Conservation (phyloP, 2,888 invertebrate species). For the Timema podura region DNA sequence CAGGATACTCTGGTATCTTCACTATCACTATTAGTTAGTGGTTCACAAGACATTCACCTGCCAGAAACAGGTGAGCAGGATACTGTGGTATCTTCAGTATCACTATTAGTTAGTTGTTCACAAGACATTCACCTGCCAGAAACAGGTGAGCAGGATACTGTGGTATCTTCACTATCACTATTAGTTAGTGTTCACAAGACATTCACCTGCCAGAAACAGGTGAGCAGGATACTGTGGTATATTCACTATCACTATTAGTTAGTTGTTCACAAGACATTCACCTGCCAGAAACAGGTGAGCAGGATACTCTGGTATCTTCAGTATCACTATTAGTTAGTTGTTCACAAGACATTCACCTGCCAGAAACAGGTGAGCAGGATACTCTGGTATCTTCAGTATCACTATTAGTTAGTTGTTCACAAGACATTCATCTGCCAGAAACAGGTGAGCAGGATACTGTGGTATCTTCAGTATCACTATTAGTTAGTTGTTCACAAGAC, state of each 20-base stretch:
- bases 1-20: slow-evolving; percentile 2
- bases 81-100: not conserved
- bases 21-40: slow-evolving; percentile 20
- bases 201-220: not conserved
- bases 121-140: slow-evolving; percentile 62
- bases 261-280: slow-evolving; percentile 53
- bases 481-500: slow-evolving; percentile 20
- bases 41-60: too few relatives aligned
- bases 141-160: slow-evolving; percentile 50
- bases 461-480: slow-evolving; percentile 17
- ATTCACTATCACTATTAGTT: not conserved
- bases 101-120: not conserved
- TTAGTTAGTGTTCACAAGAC: slow-evolving; percentile 19
- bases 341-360: too few relatives aligned
- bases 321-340: slow-evolving; percentile 20
- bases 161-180: slow-evolving; percentile 17
- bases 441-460: slow-evolving; percentile 46
- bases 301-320: slow-evolving; percentile 6
- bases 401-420: not conserved
- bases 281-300: slow-evolving; percentile 60
- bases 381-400: not conserved
- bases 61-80: not conserved
- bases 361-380: not conserved
- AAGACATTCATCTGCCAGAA: slow-evolving; percentile 65
- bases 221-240: not conserved